Base-by-base conservation (phyloP, 1,140 invertebrate genomes). In the Drosophila lacertosa region DNA sequence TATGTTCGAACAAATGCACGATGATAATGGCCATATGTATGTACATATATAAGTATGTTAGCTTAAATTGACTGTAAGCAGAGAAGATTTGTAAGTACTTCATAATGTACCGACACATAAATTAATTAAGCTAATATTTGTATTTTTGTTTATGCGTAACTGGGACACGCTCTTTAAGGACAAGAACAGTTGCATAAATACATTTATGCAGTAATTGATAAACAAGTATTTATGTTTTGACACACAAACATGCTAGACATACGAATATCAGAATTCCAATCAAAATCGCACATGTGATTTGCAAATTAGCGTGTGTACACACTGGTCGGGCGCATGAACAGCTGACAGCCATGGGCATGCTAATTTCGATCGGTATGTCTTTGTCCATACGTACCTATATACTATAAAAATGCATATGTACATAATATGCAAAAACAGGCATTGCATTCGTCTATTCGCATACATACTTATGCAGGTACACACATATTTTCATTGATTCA, bases 401-500 rank as follows among this genome's bases (percentile, higher is more conserved):
- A 6, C n/a, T n/a, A n/a, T n/a, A n/a, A n/a, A n/a, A n/a, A n/a
- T n/a, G n/a, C n/a, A n/a, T 24, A 5, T 26, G 24, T 26, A 4
- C 24, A 26, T 26, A 24, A 24, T 24, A 24, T 26, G 0, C 7
- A 26, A 26, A 1, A 26, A 5, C 26, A 29, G 26, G 6, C 26
- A 29, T 7, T 29, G 26, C 26, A 29, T 0, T 29, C 9, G 6
- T 9, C 26, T 29, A 29, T 7, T 29, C 7, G 26, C 24, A 26
- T 26, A 5, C 15, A 40, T 40, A 40, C 1, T 1, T 22, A 15
- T 20, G 11, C n/a, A n/a, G n/a, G n/a, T n/a, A n/a, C n/a, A n/a
- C n/a, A n/a, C 40, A 7, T 22, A 13, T 51, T 51, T 35, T 57
- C 15, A 54, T 69, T 62, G 33, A 62, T 29, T 68, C 40, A 62